phyloP scores from a whole-genome alignment of 1,140 invertebrate genomes.

The Macrosteles quadrilineatus region DNA sequence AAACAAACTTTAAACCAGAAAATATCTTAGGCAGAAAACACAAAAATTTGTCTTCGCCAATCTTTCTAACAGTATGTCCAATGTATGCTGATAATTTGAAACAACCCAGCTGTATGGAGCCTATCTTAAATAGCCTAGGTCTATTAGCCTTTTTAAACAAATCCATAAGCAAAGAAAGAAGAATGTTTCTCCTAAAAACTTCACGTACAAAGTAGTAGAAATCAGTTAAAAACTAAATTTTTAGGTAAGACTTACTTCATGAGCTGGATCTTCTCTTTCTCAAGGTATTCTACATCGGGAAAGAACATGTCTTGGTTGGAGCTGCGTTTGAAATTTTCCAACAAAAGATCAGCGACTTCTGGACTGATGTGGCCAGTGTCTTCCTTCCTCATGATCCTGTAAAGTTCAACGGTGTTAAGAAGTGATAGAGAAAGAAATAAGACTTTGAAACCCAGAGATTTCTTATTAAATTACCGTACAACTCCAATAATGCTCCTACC shows the following conservation, averaged over 20 bases:
- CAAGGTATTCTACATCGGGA: not conserved
- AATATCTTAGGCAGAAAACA: too few relatives aligned
- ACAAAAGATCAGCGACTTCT: not conserved
- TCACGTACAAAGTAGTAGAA: too few relatives aligned
- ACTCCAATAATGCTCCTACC: not conserved
- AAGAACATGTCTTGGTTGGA: conserved; percentile 21
- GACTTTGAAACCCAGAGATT: not conserved
- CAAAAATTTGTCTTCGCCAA: too few relatives aligned
- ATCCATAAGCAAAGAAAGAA: too few relatives aligned
- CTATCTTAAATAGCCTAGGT: too few relatives aligned
- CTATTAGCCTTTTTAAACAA: too few relatives aligned
- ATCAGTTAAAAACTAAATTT: too few relatives aligned
- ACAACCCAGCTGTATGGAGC: too few relatives aligned
- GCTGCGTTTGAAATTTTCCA: not conserved
- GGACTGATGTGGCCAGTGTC: not conserved
- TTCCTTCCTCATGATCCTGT: conserved; percentile 6
- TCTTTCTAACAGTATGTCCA: too few relatives aligned
- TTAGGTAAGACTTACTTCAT: conserved; percentile 27
- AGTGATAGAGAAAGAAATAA: not conserved
- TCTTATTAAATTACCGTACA: not conserved
- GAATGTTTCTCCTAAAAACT: too few relatives aligned
- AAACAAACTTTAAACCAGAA: too few relatives aligned
- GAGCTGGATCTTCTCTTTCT: not conserved
- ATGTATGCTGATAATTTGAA: too few relatives aligned
- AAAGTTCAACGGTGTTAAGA: not conserved